These are phyloP conservation scores for Pterocles burchelli DNA, from an alignment of 2,113 vertebrate genomes.

Conservation along the genomic window DNA sequence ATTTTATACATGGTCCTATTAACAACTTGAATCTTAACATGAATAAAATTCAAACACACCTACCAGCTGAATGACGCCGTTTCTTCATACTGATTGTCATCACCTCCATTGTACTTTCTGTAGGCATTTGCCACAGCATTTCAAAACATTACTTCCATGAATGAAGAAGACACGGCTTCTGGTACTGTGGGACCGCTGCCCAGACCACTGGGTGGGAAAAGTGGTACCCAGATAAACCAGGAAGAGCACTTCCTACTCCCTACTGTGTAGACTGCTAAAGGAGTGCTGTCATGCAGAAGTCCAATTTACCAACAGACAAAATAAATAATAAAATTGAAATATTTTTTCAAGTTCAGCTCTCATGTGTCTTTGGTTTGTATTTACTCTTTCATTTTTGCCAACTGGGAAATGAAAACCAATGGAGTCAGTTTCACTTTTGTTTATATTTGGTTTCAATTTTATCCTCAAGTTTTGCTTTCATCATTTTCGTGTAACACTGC, in stretches of 20 bases:
- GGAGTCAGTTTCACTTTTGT: conserved; percentile 57
- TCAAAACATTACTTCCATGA: neutral
- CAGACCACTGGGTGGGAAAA: neutral
- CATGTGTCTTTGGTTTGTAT: neutral
- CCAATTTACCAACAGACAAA: neutral
- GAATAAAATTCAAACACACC: neutral
- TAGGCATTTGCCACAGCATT: neutral
- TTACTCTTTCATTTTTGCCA: conserved; percentile 57
- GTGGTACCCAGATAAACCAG: neutral
- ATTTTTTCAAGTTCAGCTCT: neutral
- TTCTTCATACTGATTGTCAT: neutral
- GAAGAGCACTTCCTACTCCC: neutral
- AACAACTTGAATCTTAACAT: neutral
- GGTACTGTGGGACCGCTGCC: rapidly evolving
- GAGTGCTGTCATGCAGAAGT: neutral
- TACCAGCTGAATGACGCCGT: neutral
- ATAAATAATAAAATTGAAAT: neutral
- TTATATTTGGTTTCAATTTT: conserved; percentile 65
- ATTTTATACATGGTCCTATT: neutral
- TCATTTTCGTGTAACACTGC: neutral
- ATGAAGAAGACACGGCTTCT: rapidly evolving
- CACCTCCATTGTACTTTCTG: neutral
- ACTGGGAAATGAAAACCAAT: conserved; percentile 47
- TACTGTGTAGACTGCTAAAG: neutral
- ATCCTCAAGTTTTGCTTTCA: conserved; percentile 66